phyloP scores from a whole-genome alignment of 1,140 invertebrate genomes.

The Tetragnatha versicolor region DNA sequence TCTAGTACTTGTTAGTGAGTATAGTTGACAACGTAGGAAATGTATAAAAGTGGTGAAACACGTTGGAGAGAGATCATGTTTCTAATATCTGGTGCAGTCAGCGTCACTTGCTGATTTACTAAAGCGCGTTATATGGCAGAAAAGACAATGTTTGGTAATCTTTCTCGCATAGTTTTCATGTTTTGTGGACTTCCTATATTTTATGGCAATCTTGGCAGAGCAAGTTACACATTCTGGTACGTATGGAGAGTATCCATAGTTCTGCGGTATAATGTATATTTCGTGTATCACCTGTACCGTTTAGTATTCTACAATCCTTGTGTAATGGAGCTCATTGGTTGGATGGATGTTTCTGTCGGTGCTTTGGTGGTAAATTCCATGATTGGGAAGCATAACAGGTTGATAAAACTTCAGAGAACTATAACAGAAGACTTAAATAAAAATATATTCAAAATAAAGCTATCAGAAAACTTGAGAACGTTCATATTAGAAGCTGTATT shows the following conservation, averaged over 20 bases:
- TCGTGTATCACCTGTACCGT: conserved; percentile 11
- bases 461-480: neutral
- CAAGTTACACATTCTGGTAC: neutral
- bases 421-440: neutral
- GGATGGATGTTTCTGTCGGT: conserved; percentile 7
- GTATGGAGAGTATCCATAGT: conserved; percentile 17
- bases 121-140: neutral
- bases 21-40: no score
- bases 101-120: no score
- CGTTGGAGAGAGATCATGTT: no score
- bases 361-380: conserved; percentile 4
- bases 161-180: neutral
- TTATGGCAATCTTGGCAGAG: neutral
- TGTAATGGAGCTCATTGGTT: neutral
- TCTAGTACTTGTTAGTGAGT: no score
- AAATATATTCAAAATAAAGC: neutral
- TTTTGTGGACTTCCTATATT: conserved; percentile 4
- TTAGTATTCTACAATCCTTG: neutral
- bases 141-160: neutral
- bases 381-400: neutral
- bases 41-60: no score
- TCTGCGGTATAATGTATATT: neutral
- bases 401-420: neutral
- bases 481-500: neutral
- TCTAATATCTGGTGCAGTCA: no score